These are phyloP conservation scores for Eulemur rubriventer DNA, from an alignment of 2,797 vertebrate species.

Conservation along the genomic window DNA sequence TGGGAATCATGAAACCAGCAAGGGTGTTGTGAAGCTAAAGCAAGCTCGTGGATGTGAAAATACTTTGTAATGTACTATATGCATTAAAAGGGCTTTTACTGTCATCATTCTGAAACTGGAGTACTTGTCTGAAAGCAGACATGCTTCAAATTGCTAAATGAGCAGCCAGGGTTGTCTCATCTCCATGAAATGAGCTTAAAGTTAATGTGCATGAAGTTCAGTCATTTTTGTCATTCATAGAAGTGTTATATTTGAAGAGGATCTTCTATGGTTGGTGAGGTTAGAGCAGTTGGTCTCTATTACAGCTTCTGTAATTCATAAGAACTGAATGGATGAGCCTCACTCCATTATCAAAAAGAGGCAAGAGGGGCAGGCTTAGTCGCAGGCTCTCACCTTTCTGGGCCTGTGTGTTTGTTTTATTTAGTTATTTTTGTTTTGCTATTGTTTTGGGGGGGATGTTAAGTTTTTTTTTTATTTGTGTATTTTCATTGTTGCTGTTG, in stretches of 20 bases:
- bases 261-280: background rate
- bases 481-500: background rate
- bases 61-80: background rate
- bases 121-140: background rate
- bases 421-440: background rate
- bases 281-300: background rate
- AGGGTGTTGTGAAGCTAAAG: background rate
- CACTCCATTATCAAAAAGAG: background rate
- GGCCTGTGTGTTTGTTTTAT: background rate
- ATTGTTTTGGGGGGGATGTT: background rate
- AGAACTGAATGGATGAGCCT: background rate
- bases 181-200: background rate
- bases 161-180: background rate
- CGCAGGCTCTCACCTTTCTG: background rate
- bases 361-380: background rate
- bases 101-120: background rate
- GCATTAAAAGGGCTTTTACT: background rate
- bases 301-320: background rate
- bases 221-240: background rate
- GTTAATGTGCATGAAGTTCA: background rate
- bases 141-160: background rate
- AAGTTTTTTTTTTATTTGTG: background rate
- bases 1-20: background rate
- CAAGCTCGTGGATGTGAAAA: background rate
- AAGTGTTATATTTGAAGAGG: background rate